Conservation (phyloP, 2,888 invertebrate genomes). For the Patella pellucida region DNA sequence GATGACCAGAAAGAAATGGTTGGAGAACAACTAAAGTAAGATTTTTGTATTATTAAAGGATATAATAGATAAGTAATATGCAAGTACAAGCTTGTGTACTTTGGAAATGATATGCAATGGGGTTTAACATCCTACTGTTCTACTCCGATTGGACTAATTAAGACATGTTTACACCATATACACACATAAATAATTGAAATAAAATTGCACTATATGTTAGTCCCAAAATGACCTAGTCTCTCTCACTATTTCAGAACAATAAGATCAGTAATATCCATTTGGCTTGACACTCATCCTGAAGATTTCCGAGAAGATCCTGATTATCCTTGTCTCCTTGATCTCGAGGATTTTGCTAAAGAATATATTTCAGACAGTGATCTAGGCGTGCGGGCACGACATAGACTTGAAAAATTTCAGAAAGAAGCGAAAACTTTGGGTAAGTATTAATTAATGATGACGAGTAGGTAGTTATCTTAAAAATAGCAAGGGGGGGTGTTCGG, state of each 20-base stretch:
- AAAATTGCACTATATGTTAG: neutral
- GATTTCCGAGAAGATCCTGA: conserved; percentile 88
- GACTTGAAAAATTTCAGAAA: conserved; percentile 81
- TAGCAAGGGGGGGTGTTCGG: too few species aligned
- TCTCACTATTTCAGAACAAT: conserved; percentile 61
- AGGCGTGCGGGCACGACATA: conserved; percentile 80
- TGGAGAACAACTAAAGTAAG: neutral
- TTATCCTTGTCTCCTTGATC: conserved; percentile 83
- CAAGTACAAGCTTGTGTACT: too few species aligned
- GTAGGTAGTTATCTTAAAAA: too few species aligned
- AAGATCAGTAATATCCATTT: conserved; percentile 83
- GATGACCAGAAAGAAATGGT: conserved; percentile 25
- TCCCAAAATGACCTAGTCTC: neutral
- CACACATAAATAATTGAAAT: too few species aligned
- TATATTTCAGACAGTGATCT: conserved; percentile 88
- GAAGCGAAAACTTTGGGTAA: conserved; percentile 68
- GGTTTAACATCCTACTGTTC: too few species aligned
- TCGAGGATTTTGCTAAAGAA: conserved; percentile 88
- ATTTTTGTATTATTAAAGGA: neutral
- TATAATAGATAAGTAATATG: too few species aligned
- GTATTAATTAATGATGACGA: neutral
- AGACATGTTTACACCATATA: too few species aligned
- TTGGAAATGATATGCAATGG: too few species aligned
- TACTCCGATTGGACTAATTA: too few species aligned
- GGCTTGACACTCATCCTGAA: conserved; percentile 97